These are phyloP conservation scores for Sisyra nigra DNA, from an alignment of 2,888 invertebrate species.

Conservation along the genomic window DNA sequence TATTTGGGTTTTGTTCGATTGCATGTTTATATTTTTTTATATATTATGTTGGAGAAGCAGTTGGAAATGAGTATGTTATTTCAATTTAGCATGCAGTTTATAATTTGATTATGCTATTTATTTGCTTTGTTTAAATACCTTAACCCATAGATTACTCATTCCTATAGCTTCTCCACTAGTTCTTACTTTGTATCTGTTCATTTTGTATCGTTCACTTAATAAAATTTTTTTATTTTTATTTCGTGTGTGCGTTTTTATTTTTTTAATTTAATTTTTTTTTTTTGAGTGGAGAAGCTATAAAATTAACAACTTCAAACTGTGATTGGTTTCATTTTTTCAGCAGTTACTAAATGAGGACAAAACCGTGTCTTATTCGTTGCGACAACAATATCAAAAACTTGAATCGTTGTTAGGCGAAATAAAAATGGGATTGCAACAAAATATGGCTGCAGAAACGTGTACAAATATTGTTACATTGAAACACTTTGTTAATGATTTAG, in stretches of 20 bases:
- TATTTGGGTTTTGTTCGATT: not conserved
- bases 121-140: not conserved
- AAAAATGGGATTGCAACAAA: constrained; percentile 17
- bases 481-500: constrained; percentile 3
- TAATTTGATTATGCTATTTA: constrained; percentile 2
- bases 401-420: constrained; percentile 31
- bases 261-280: constrained; percentile 16
- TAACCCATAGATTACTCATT: constrained; percentile 16
- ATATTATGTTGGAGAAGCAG: constrained; percentile 3
- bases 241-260: constrained; percentile 13
- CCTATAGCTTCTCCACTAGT: constrained; percentile 27
- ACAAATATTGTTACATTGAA: constrained; percentile 9
- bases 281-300: constrained; percentile 24
- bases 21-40: not conserved
- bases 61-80: constrained; percentile 1
- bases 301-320: not conserved
- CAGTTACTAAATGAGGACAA: not conserved
- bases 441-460: not conserved
- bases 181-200: constrained; percentile 13
- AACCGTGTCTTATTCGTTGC: constrained; percentile 14
- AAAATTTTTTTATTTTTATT: constrained; percentile 15
- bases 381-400: constrained; percentile 28
- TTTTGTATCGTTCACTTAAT: constrained; percentile 11
- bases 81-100: not conserved
- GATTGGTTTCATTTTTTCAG: not conserved